Evolutionary conservation across 2,888 invertebrate species (phyloP).

Genomic region (Kryphioiulus occultus): DNA sequence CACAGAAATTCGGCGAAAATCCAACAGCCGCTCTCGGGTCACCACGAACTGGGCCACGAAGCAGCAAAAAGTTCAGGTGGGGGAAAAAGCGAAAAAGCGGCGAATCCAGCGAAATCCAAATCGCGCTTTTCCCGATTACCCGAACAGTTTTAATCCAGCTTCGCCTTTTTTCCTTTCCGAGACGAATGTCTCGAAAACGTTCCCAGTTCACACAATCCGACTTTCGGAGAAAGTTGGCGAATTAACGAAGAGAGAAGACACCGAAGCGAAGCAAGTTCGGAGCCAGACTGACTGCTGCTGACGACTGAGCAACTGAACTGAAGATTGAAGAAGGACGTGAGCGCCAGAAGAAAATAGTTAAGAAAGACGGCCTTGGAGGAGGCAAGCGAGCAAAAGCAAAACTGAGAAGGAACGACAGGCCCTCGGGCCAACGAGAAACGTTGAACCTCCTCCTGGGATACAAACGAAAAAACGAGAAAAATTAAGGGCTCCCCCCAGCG

Average conservation of each 20-base stretch:
- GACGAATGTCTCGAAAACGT: background rate
- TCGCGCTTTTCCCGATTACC: background rate
- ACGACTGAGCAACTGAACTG: background rate
- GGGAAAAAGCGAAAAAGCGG: background rate
- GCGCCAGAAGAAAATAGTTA: conserved; percentile 19
- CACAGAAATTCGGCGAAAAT: background rate
- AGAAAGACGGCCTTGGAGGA: background rate
- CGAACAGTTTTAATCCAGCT: conserved; percentile 9
- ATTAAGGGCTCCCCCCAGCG: background rate
- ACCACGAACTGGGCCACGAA: background rate
- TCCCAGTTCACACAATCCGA: background rate
- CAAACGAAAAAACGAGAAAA: background rate
- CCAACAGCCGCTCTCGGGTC: background rate
- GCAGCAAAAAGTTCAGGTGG: background rate
- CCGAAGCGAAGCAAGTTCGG: background rate
- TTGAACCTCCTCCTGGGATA: background rate
- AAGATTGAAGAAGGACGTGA: background rate
- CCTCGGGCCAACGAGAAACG: background rate
- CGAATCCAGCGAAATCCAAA: background rate
- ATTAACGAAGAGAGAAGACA: background rate
- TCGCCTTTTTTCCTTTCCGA: background rate
- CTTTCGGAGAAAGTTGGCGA: background rate
- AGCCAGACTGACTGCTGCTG: background rate
- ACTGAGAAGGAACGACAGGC: background rate
- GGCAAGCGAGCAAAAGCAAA: background rate